Percentiles rank a stretch among this genome's conserved stretches.
These are phyloP conservation scores for Romanogobio albipinnatus DNA, from an alignment of 2,113 vertebrate genomes.

Conservation along the genomic window DNA sequence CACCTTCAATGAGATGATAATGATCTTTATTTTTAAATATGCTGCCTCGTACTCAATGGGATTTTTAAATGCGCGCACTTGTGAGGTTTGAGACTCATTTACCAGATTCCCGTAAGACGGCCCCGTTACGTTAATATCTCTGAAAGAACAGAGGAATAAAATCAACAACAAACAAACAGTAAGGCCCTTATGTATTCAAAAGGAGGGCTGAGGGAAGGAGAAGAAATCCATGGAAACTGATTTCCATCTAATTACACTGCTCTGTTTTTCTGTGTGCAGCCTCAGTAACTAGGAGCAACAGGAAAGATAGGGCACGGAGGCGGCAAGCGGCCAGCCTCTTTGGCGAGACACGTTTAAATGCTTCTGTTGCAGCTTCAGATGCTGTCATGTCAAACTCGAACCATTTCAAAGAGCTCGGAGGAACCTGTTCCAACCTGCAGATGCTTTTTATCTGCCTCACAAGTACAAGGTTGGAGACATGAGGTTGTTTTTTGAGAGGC, in stretches of 20 bases:
- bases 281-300: constrained; percentile 78
- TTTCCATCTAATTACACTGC: constrained; percentile 79
- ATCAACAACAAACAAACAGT: constrained; percentile 76
- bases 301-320: constrained; percentile 63
- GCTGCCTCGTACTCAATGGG: constrained; percentile 62
- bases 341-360: constrained; percentile 72
- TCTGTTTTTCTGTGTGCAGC: constrained; percentile 68
- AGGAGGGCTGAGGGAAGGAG: constrained; percentile 59
- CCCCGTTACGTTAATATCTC: constrained; percentile 66
- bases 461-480: constrained; percentile 60
- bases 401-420: constrained; percentile 60
- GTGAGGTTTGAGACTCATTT: constrained; percentile 59
- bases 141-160: constrained; percentile 48
- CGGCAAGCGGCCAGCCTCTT: constrained; percentile 77
- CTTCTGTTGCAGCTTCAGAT: constrained; percentile 64
- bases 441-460: constrained; percentile 56
- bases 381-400: constrained; percentile 69
- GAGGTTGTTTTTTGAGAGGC: constrained; percentile 45
- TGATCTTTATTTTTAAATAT: constrained; percentile 62
- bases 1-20: constrained; percentile 74
- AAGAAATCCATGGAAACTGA: constrained; percentile 78
- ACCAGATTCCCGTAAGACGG: constrained; percentile 67
- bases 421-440: constrained; percentile 72
- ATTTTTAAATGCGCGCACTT: constrained; percentile 58
- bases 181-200: constrained; percentile 68